Base-by-base conservation (phyloP, 2,797 vertebrate species). In the Liparis tanakae region DNA sequence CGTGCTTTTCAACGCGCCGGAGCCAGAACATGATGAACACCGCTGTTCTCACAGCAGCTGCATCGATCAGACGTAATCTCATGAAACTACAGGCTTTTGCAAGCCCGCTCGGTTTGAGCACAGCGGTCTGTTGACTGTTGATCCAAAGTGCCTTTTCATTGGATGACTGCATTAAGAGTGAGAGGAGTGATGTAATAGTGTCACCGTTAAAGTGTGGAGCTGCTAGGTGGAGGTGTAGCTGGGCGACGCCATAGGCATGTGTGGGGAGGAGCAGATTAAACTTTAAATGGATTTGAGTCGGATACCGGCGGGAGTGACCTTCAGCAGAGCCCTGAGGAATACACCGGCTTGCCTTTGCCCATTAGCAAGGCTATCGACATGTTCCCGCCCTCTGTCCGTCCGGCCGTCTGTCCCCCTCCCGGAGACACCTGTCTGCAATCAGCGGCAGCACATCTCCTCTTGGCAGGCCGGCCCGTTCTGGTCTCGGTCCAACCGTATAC, bases 61-160 rank as follows among this genome's bases (percentile, higher is more conserved):
- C 80, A 83, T 64, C 78, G 75, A 86, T 88, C 85, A 77, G 53
- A 76, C 59, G 69, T 78, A 73, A 85, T 87, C 69, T 82, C 82
- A 88, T 85, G 69, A 81, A 81, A 82, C 67, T 14, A 56, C 51
- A 48, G 6, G 3, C 48, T 67, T 76, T 51, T 65, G 30, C 57
- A 65, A 57, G 69, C 75, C 80, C 65, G 70, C 64, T 56, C 20
- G 51, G 17, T 75, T 33, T 7, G 36, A 70, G 66, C 51, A 67
- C 34, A 41, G 25, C 17, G 25, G 17, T 56, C 33, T 71, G n/a
- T 34, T 63, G 59, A 70, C 46, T 14, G 51, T 54, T 71, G 43
- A 62, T 61, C 15, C 58, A 61, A 74, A 77, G 37, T 20, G 22
- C 62, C 43, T 10, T 36, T 64, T 7, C 17, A 14, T 53, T 53